A percentile compares a stretch with the other conserved stretches of the same genome.
These are phyloP conservation scores for Odontophorus gujanensis DNA, from an alignment of 2,113 vertebrate genomes.

Conservation along the genomic window DNA sequence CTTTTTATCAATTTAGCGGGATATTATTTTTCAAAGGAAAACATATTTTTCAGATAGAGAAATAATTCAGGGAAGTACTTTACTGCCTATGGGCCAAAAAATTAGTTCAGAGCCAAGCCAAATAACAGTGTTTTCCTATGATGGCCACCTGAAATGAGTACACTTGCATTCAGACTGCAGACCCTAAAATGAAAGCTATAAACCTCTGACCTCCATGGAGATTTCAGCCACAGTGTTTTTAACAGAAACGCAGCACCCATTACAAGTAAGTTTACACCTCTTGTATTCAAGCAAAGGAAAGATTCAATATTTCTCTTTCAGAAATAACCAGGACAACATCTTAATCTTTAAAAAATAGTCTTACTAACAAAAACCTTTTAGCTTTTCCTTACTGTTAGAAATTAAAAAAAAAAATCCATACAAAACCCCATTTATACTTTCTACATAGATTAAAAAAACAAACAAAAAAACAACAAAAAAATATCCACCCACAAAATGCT, in stretches of 20 bases:
- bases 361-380: neutral
- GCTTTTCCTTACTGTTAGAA: neutral
- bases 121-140: neutral
- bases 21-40: neutral
- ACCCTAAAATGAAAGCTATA: neutral
- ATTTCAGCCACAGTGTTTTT: neutral
- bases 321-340: neutral
- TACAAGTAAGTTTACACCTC: neutral
- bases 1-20: neutral
- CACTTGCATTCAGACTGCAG: neutral
- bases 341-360: neutral
- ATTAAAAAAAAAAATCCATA: neutral
- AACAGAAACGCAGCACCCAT: neutral
- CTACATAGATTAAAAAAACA: neutral
- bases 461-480: no score
- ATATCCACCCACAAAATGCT: neutral
- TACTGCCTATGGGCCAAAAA: neutral
- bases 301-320: neutral
- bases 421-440: neutral
- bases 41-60: neutral
- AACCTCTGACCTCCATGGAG: neutral
- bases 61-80: neutral
- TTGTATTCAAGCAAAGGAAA: neutral
- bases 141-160: neutral
- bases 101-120: neutral